A percentile compares a stretch with the other conserved stretches of the same genome.
phyloP scores from a whole-genome alignment of 2,888 invertebrate genomes.

The Eledona agricola region DNA sequence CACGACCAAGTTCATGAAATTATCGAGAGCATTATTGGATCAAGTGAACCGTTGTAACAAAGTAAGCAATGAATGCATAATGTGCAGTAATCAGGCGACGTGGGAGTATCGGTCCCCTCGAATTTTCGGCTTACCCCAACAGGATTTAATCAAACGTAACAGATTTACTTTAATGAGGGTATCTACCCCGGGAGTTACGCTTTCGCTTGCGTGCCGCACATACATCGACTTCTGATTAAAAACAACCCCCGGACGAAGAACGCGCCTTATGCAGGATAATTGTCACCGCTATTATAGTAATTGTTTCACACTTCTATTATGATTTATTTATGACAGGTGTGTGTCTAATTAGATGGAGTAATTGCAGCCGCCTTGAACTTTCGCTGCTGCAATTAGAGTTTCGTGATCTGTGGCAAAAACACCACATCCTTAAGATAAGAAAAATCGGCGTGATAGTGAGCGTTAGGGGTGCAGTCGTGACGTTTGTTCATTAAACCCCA shows the following conservation, averaged over 20 bases:
- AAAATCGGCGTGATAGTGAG: too few relatives aligned
- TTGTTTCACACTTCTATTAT: constrained; percentile 18
- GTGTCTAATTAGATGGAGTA: constrained; percentile 10
- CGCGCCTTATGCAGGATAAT: too few relatives aligned
- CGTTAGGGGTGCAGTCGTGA: too few relatives aligned
- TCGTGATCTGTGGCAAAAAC: constrained; percentile 13
- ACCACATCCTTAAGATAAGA: too few relatives aligned
- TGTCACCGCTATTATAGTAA: constrained; percentile 10
- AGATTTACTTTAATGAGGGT: constrained; percentile 55
- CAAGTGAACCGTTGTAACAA: constrained; percentile 45
- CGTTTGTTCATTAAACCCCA: too few relatives aligned
- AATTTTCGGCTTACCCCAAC: constrained; percentile 52
- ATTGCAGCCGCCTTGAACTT: constrained; percentile 23
- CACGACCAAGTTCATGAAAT: constrained; percentile 44
- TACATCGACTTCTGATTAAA: constrained; percentile 37
- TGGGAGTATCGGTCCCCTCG: constrained; percentile 45
- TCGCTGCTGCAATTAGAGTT: constrained; percentile 10
- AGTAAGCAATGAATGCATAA: constrained; percentile 57
- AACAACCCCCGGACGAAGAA: too few relatives aligned
- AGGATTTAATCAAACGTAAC: constrained; percentile 59
- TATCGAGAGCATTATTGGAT: constrained; percentile 49
- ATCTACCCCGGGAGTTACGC: constrained; percentile 34
- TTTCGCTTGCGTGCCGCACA: constrained; percentile 38
- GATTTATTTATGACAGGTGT: constrained; percentile 11
- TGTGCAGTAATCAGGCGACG: constrained; percentile 48